phyloP scores from a whole-genome alignment of 2,888 invertebrate species.

The Portevinia maculata region DNA sequence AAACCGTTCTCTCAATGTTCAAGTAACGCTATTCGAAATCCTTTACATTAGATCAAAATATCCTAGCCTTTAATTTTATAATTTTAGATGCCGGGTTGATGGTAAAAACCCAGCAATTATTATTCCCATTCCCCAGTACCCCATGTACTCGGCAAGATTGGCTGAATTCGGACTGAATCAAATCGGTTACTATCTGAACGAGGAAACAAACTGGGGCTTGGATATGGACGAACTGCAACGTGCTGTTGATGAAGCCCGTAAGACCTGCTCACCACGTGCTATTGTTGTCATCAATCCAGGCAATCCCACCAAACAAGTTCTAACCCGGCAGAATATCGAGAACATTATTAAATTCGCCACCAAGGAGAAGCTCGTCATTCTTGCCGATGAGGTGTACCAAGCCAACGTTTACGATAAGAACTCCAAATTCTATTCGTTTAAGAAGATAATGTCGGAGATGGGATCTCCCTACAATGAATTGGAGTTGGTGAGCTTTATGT shows the following conservation, averaged over 20 bases:
- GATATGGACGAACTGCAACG: conserved; percentile 91
- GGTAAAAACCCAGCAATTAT: conserved; percentile 88
- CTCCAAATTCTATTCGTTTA: conserved; percentile 96
- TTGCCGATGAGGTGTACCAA: conserved; percentile 98
- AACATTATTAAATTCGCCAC: conserved; percentile 96
- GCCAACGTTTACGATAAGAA: conserved; percentile 96
- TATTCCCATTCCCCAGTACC: conserved; percentile 99
- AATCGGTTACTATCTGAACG: conserved; percentile 96
- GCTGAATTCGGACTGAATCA: conserved; percentile 95
- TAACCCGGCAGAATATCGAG: conserved; percentile 94
- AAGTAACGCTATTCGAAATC: too few relatives aligned
- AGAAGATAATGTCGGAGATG: conserved; percentile 95
- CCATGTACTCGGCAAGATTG: conserved; percentile 98
- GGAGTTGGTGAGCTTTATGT: conserved; percentile 98
- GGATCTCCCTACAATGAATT: conserved; percentile 92
- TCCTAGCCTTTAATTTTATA: conserved; percentile 8
- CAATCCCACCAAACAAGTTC: conserved; percentile 98
- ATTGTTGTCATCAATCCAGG: conserved; percentile 99
- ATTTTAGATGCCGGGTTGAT: conserved; percentile 75
- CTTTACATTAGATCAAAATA: too few relatives aligned
- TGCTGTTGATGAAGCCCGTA: conserved; percentile 86
- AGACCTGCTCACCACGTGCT: conserved; percentile 88
- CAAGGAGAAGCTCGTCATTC: conserved; percentile 90
- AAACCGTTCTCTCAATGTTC: conserved; percentile 87
- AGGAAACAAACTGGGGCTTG: conserved; percentile 93